Evolutionary conservation across 2,113 vertebrate genomes (phyloP).

Genomic region (Microtus montanus): DNA sequence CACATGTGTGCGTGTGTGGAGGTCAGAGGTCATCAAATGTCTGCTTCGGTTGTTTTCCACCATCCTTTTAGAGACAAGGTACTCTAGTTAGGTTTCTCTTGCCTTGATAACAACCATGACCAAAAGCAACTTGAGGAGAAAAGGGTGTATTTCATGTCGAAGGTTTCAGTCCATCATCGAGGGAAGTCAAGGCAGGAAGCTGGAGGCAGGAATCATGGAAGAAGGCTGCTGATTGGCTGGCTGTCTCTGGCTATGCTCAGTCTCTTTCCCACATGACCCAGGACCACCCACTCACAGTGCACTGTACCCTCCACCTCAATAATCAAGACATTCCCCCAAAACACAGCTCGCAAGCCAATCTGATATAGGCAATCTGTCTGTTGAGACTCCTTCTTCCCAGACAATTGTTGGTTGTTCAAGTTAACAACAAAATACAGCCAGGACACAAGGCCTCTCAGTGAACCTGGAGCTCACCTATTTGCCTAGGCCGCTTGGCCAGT

Average conservation of each 20-base stretch:
- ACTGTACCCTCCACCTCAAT: neutral
- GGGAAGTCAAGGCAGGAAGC: neutral
- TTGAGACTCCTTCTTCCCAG: neutral
- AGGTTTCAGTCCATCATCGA: neutral
- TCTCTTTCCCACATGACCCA: neutral
- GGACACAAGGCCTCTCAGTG: neutral
- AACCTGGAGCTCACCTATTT: neutral
- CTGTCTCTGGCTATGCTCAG: neutral
- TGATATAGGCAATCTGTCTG: neutral
- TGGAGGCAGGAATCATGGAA: neutral
- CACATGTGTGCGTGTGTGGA: neutral
- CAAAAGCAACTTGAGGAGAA: neutral
- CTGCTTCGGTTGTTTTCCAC: neutral
- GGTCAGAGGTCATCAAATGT: neutral
- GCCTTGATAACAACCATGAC: neutral
- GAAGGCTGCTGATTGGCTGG: neutral
- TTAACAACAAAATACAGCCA: neutral
- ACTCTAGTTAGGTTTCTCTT: neutral
- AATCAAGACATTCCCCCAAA: neutral
- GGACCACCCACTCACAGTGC: neutral
- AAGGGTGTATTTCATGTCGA: neutral
- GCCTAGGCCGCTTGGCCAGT: neutral
- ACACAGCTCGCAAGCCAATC: neutral
- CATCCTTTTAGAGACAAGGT: neutral
- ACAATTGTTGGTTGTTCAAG: neutral